phyloP scores from a whole-genome alignment of 2,797 vertebrate species.

The Oreochromis mossambicus region DNA sequence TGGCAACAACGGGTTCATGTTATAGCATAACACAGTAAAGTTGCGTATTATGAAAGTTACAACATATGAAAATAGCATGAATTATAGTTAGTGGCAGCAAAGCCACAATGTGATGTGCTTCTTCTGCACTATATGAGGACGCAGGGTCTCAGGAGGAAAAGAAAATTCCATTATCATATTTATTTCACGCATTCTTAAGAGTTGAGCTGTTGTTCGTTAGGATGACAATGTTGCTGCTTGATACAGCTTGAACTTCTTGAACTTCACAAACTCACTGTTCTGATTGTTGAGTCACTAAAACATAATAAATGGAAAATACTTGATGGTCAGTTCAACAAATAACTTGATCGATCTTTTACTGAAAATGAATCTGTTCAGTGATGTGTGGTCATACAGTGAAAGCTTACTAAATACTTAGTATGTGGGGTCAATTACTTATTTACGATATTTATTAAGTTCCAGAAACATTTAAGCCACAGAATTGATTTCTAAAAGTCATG shows the following conservation, averaged over 20 bases:
- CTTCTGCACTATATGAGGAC: neutral
- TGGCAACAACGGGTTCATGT: neutral
- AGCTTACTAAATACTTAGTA: slow-evolving; percentile 46
- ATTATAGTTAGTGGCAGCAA: neutral
- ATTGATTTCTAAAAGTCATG: slow-evolving; percentile 31
- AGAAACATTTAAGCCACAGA: slow-evolving; percentile 17
- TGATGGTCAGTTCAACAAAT: neutral
- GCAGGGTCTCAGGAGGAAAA: neutral
- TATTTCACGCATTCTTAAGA: neutral
- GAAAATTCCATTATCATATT: neutral
- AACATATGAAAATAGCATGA: neutral
- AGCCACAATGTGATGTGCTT: neutral
- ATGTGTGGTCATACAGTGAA: slow-evolving; percentile 14
- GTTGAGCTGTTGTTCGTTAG: neutral
- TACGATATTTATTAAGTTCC: neutral
- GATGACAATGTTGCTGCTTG: neutral
- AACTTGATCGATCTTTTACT: neutral
- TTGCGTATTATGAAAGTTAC: neutral
- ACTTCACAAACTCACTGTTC: neutral
- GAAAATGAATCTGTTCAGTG: neutral
- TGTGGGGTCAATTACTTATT: slow-evolving; percentile 15
- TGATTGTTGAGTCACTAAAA: neutral
- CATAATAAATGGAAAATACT: neutral
- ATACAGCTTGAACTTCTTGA: neutral
- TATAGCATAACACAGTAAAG: neutral